Conservation (phyloP, 2,113 vertebrate genomes). For the Acrocephalus kingi region DNA sequence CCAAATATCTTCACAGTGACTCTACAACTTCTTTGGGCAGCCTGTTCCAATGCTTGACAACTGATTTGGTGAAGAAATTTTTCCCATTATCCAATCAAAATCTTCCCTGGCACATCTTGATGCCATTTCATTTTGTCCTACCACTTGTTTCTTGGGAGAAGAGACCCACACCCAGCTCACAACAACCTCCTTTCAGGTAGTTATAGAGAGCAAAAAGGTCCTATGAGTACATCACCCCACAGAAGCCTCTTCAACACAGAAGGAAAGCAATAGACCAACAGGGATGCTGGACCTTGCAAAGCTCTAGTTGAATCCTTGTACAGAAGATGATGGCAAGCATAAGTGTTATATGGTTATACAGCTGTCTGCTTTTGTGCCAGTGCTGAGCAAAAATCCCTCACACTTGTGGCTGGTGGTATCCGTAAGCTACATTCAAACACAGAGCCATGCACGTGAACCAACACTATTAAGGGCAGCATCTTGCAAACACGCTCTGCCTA, state of each 20-base stretch:
- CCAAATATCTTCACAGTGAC: background rate
- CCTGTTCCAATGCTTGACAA: background rate
- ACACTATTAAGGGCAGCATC: background rate
- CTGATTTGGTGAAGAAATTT: background rate
- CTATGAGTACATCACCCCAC: background rate
- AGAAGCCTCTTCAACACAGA: too few relatives aligned
- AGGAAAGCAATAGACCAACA: background rate
- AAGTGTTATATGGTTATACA: background rate
- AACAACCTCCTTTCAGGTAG: background rate
- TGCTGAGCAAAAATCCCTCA: background rate
- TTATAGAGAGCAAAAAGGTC: rapidly evolving
- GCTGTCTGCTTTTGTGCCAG: background rate
- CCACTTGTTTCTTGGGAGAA: background rate
- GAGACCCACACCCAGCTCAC: background rate
- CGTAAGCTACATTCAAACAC: background rate
- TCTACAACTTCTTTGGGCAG: background rate
- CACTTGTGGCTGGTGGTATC: background rate
- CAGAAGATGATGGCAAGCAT: background rate
- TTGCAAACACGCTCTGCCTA: background rate
- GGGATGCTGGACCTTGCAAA: background rate
- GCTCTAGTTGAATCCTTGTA: background rate
- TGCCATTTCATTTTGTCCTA: background rate
- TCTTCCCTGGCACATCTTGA: background rate
- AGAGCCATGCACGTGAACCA: background rate
- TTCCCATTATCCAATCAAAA: background rate